Base-by-base conservation (phyloP, 92 coral and sea anemone species). In the Epizoanthus rinbou region DNA sequence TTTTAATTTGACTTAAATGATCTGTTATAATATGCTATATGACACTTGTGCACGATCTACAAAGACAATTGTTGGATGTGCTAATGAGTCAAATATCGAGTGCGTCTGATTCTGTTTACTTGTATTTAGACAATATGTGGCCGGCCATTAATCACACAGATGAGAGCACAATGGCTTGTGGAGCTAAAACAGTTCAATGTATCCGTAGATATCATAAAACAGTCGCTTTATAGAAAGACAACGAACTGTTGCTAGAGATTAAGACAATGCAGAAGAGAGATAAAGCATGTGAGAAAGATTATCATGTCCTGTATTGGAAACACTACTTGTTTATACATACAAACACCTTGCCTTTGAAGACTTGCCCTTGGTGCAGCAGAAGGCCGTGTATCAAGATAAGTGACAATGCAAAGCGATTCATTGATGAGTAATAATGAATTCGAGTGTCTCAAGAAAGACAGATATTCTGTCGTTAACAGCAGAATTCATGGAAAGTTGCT, bases 271-370 rank as follows among this genome's bases (percentile, higher is more conserved):
- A 59, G 8, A 33, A 19, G 22, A 75, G 67, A 75, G 18, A 35
- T 57, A 16, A 39, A 33, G 64, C 31, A 59, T 6, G 21, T 4
- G 8, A 76, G 9, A 60, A 76, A 37, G 24, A 41, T 37, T 21
- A 39, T 15, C 18, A 5, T 39, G 14, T 35, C 6, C 41, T 37
- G 24, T 7, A 63, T 23, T 57, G 24, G 28, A 75, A 75, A n/a
- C 31, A 35, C 57, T 17, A n/a, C 57, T 75, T 56, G 43, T 56
- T 15, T 10, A 60, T 57, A 16, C 19, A 4, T 22, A 63, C 11
- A 21, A 41, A 60, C 35, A 78, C 28, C 82, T 78, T 78, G 82
- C 82, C 82, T 78, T 78, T 62, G 14, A 78, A 78, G 71, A 78
- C 72, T 6, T 62, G 71, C 41, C 82, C 82, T 22, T 62, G 69